Evolutionary conservation across 2,797 vertebrate species (phyloP).

Genomic region (Valencia hispanica): DNA sequence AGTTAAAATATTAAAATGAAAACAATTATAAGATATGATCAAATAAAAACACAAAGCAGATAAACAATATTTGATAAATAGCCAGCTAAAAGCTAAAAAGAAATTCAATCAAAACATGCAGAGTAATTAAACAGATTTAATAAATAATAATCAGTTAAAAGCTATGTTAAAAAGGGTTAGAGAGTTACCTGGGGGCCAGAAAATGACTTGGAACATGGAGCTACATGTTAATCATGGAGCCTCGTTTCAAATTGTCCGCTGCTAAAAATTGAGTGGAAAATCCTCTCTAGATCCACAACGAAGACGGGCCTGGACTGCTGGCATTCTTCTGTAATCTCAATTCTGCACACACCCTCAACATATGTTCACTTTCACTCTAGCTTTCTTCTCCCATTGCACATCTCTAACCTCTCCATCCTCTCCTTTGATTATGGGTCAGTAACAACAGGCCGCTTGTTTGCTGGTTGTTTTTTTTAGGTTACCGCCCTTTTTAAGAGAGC

Average conservation of each 20-base stretch:
- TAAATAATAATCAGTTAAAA: no score
- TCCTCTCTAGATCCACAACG: constrained; percentile 53
- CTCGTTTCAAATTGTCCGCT: constrained; percentile 19
- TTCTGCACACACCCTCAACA: constrained; percentile 64
- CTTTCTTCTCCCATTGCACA: constrained; percentile 24
- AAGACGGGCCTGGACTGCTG: constrained; percentile 56
- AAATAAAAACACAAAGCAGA: no score
- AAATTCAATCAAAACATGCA: no score
- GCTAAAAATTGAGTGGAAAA: constrained; percentile 67
- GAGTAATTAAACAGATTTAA: no score
- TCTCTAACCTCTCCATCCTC: constrained; percentile 15
- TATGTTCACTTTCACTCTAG: constrained; percentile 61
- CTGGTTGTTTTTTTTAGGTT: neutral
- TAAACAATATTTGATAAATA: no score
- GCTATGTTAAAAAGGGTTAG: no score
- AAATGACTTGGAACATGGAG: neutral
- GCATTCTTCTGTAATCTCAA: constrained; percentile 70
- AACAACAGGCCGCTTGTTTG: neutral
- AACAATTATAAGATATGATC: no score
- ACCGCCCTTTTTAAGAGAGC: neutral
- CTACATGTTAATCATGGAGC: constrained; percentile 7
- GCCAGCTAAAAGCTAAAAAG: no score
- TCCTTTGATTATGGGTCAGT: neutral
- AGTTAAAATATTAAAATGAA: no score
- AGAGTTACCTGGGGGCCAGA: constrained; percentile 30